phyloP scores from a whole-genome alignment of 2,888 invertebrate species.

The Nomada fucata region DNA sequence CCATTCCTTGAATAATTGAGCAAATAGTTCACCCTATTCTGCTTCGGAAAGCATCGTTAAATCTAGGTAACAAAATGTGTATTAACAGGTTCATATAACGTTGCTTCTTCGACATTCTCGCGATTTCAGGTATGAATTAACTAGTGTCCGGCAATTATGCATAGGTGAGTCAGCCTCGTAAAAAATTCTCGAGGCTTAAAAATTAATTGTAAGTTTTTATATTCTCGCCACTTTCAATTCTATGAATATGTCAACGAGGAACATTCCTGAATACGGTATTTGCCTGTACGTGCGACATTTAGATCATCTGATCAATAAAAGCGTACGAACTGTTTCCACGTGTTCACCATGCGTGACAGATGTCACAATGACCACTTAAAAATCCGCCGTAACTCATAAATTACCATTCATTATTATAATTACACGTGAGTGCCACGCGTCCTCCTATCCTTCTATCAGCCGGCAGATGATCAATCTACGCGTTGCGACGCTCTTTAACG shows the following conservation, averaged over 20 bases:
- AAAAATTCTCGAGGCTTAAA: neutral
- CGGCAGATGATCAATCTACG: conserved; percentile 52
- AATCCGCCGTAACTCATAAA: conserved; percentile 75
- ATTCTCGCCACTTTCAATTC: neutral
- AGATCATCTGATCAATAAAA: conserved; percentile 33
- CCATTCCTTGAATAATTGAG: conserved; percentile 77
- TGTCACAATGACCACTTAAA: conserved; percentile 26
- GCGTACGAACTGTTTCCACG: neutral
- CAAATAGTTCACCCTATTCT: conserved; percentile 50
- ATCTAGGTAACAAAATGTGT: conserved; percentile 60
- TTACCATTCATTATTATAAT: conserved; percentile 78
- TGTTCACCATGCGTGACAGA: conserved; percentile 1
- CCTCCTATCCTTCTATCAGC: conserved; percentile 54
- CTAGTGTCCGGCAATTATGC: conserved; percentile 10
- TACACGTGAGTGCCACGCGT: conserved; percentile 73
- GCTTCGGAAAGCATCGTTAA: conserved; percentile 54
- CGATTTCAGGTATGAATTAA: conserved; percentile 17
- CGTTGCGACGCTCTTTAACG: conserved; percentile 59
- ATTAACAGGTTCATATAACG: conserved; percentile 53
- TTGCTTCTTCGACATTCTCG: conserved; percentile 40
- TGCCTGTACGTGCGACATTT: conserved; percentile 27
- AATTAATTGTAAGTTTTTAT: neutral
- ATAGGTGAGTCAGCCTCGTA: neutral
- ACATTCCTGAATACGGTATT: neutral
- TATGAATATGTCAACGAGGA: neutral